Base-by-base conservation (phyloP, 2,888 invertebrate species). In the Chrysopilus asiliformis region DNA sequence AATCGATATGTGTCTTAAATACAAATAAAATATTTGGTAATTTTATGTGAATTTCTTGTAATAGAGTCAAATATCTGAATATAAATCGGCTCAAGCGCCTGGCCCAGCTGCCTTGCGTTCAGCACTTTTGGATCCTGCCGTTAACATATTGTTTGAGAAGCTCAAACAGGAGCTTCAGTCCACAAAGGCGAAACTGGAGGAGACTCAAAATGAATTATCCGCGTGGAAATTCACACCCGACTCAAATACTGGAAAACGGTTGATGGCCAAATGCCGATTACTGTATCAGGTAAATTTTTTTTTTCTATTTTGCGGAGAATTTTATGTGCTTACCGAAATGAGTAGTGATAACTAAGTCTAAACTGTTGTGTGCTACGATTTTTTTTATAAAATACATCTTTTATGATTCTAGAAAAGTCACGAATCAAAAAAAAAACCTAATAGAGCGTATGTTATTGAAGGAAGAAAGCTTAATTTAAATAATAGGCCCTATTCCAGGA, bases 191-290 rank as follows among this genome's bases (percentile, higher is more conserved):
- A 83, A 86, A 57, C 70, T 94, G 47, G 94, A 95, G 60, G 94
- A 95, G 64, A 93, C 93, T 13, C 95, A 95, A 64, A 93, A 90
- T 65, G 97, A 97, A 69, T 70, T 97, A 30, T 85, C 89, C 38
- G 95, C 97, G 3, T 97, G 95, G 94, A 97, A 97, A 66, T 97
- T 97, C 64, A 95, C 95, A 10, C 93, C 95, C n/a, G 97, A 97
- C 65, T 94, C 93, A 44, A 93, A 93, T 68, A 94, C 94, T 31
- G 97, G 97, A 45, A 97, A 95, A 65, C 78, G 94, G 47, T 68
- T 97, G 47, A 95, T 97, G 95, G 93, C 94, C 8, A 93, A 94
- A 60, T 97, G 95, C 59, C 76, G 94, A 43, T 67, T 91, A 47
- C 66, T 97, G 31, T 86, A 94, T 57, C 91, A 94, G 63, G 52